Percentiles rank a stretch among this genome's conserved stretches.
These are phyloP conservation scores for Sciurus niger DNA, from an alignment of 2,113 vertebrate species.

Conservation along the genomic window DNA sequence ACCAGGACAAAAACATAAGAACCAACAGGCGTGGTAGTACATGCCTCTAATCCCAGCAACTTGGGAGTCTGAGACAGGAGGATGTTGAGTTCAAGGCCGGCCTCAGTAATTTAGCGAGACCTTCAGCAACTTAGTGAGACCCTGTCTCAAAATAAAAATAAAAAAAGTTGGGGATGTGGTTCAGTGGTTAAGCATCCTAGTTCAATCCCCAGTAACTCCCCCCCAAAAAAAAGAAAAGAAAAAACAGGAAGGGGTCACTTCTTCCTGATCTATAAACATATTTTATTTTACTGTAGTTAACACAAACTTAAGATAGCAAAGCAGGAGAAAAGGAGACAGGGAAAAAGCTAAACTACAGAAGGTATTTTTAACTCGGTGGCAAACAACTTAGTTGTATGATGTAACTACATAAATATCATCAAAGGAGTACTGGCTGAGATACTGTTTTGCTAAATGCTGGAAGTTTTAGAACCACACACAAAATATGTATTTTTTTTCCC, in stretches of 20 bases:
- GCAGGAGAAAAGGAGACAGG: neutral
- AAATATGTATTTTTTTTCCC: too few species aligned
- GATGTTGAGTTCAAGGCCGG: too few species aligned
- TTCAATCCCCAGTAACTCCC: too few species aligned
- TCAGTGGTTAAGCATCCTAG: too few species aligned
- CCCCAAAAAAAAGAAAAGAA: neutral
- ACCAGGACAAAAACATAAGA: slow-evolving; percentile 42
- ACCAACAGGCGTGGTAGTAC: too few species aligned
- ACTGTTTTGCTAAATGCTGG: neutral
- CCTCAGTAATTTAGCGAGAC: too few species aligned
- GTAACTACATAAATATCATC: neutral
- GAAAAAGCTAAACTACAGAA: neutral
- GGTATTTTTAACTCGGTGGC: neutral
- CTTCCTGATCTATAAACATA: slow-evolving; percentile 33
- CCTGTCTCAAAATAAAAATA: too few species aligned
- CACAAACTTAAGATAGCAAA: slow-evolving; percentile 1
- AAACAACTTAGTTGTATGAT: slow-evolving; percentile 12
- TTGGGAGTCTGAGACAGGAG: too few species aligned
- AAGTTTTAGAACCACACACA: slow-evolving; percentile 55
- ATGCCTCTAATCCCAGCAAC: too few species aligned
- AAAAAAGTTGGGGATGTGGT: too few species aligned
- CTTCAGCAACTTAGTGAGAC: too few species aligned
- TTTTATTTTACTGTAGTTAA: slow-evolving; percentile 7
- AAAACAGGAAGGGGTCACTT: neutral
- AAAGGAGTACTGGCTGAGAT: neutral